Evolutionary conservation across 2,113 vertebrate genomes (phyloP).

Genomic region (Antechinus stuartii): DNA sequence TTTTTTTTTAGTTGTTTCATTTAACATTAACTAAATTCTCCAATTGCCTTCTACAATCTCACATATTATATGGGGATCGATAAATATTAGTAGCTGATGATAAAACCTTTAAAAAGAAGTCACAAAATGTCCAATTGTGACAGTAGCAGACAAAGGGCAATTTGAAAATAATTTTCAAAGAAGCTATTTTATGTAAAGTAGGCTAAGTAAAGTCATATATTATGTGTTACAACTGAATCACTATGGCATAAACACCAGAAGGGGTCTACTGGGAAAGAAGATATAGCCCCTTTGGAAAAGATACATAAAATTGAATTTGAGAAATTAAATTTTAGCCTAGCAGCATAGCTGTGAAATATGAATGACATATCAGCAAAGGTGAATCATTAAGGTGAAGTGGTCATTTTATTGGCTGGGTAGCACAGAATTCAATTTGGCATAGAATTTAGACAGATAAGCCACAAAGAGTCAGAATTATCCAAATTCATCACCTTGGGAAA

Average conservation of each 20-base stretch:
- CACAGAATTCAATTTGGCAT: neutral
- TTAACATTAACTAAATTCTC: neutral
- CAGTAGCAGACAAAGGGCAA: neutral
- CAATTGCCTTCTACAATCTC: neutral
- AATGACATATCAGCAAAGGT: neutral
- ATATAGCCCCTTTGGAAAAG: neutral
- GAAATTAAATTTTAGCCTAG: neutral
- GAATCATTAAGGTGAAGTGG: neutral
- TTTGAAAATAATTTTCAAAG: neutral
- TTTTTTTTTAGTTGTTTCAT: neutral
- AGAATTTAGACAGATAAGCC: neutral
- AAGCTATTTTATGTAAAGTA: neutral
- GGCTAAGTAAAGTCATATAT: neutral
- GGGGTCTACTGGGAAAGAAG: slow-evolving; percentile 1
- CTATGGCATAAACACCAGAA: neutral
- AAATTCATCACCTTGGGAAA: neutral
- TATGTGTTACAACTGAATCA: neutral
- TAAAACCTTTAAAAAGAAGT: neutral
- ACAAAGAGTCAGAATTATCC: neutral
- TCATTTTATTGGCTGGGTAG: neutral
- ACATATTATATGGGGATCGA: neutral
- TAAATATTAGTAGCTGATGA: neutral
- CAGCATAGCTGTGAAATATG: neutral
- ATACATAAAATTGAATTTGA: neutral
- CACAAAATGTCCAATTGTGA: neutral